Evolutionary conservation across 2,888 invertebrate genomes (phyloP).

Genomic region (Lampropteryx suffumata): DNA sequence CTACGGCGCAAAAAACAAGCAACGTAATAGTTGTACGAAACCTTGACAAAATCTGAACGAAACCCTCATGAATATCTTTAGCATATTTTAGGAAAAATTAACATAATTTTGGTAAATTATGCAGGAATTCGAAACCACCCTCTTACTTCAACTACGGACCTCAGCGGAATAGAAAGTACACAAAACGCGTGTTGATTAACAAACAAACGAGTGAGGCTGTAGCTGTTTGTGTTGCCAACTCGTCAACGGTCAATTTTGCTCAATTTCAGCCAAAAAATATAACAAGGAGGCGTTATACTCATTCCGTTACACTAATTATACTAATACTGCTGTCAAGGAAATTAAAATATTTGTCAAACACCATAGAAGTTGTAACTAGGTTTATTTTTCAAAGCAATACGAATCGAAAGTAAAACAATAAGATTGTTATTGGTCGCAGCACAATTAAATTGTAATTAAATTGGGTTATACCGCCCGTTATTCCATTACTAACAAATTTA

Average conservation of each 20-base stretch:
- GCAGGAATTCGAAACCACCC: constrained; percentile 25
- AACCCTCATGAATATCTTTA: no score
- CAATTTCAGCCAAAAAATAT: neutral
- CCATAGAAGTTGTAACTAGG: no score
- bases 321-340: no score
- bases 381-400: no score
- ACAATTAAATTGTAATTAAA: no score
- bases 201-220: constrained; percentile 13
- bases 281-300: no score
- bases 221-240: constrained; percentile 23
- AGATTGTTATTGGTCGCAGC: constrained; percentile 1
- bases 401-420: constrained; percentile 8
- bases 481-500: constrained; percentile 3
- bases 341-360: no score
- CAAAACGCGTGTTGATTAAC: constrained; percentile 21
- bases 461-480: neutral
- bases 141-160: constrained; percentile 8
- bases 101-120: constrained; percentile 25
- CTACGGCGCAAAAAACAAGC: no score
- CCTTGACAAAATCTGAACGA: no score
- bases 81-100: constrained; percentile 14
- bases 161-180: constrained; percentile 19
- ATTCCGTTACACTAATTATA: no score
- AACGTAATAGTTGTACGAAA: no score
- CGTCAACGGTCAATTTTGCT: constrained; percentile 1